Conservation (phyloP, 2,113 vertebrate genomes). For the Thalassoma bifasciatum region DNA sequence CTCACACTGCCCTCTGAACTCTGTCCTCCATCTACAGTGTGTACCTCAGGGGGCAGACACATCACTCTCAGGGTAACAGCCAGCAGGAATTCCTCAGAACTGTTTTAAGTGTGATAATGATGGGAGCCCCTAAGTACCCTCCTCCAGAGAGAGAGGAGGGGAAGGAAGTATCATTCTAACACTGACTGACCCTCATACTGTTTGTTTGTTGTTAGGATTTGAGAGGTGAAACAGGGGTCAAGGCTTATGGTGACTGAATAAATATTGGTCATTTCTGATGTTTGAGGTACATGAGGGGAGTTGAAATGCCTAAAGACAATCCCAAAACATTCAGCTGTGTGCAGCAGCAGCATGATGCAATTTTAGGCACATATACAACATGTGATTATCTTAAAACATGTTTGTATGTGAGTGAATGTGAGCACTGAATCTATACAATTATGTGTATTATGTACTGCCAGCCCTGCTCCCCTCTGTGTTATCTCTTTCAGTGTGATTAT, state of each 20-base stretch:
- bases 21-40: constrained; percentile 18
- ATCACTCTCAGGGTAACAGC: constrained; percentile 11
- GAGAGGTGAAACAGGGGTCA: constrained; percentile 21
- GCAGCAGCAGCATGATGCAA: background rate
- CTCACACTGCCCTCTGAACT: background rate
- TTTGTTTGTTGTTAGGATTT: constrained; percentile 32
- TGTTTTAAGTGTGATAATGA: constrained; percentile 38
- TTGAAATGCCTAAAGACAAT: too few species aligned
- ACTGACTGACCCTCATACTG: constrained; percentile 9
- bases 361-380: background rate
- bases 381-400: background rate
- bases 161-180: constrained; percentile 13
- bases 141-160: background rate
- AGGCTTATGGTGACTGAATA: background rate
- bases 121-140: constrained; percentile 1
- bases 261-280: background rate
- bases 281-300: background rate
- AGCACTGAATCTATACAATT: background rate
- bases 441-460: background rate
- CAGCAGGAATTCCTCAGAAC: constrained; percentile 21
- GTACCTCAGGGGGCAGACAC: constrained; percentile 5
- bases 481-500: constrained; percentile 1
- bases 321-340: too few species aligned
- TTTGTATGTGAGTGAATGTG: background rate
- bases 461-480: background rate